These are phyloP conservation scores for Lycophotia porphyrea DNA, from an alignment of 2,888 invertebrate species.

Conservation along the genomic window DNA sequence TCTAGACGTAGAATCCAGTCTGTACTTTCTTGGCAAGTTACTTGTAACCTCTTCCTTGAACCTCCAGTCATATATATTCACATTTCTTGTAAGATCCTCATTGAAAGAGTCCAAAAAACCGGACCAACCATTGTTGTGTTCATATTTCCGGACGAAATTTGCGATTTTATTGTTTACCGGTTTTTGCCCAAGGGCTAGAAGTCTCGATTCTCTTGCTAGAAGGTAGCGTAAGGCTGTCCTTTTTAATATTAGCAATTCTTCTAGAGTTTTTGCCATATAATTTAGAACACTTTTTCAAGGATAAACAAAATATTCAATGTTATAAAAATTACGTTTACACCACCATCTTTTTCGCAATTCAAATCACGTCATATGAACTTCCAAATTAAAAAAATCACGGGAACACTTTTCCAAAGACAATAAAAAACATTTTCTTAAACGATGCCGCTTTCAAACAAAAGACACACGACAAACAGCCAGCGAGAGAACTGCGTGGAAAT, in stretches of 20 bases:
- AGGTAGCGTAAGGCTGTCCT: constrained; percentile 79
- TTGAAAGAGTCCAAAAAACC: constrained; percentile 80
- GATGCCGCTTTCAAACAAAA: constrained; percentile 44
- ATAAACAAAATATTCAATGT: neutral
- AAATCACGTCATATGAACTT: constrained; percentile 20
- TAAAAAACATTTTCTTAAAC: constrained; percentile 49
- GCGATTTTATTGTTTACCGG: constrained; percentile 84
- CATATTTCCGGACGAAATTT: constrained; percentile 77
- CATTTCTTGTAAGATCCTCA: constrained; percentile 83
- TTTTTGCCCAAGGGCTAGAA: constrained; percentile 79
- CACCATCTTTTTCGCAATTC: neutral
- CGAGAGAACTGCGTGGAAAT: constrained; percentile 68
- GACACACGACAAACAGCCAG: constrained; percentile 46
- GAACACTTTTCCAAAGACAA: constrained; percentile 22
- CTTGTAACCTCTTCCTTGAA: constrained; percentile 56
- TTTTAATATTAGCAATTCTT: constrained; percentile 82
- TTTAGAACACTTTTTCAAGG: neutral
- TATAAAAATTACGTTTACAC: neutral
- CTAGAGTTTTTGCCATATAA: constrained; percentile 83
- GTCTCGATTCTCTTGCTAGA: constrained; percentile 79
- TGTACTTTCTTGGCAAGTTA: constrained; percentile 64
- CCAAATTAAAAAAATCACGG: constrained; percentile 10
- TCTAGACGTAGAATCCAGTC: constrained; percentile 72
- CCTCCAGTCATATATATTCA: constrained; percentile 79
- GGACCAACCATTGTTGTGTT: constrained; percentile 77